Evolutionary conservation across 2,113 vertebrate genomes (phyloP), one percentile per base, ranked within the genome.

Genomic region (Casuarius casuarius): DNA sequence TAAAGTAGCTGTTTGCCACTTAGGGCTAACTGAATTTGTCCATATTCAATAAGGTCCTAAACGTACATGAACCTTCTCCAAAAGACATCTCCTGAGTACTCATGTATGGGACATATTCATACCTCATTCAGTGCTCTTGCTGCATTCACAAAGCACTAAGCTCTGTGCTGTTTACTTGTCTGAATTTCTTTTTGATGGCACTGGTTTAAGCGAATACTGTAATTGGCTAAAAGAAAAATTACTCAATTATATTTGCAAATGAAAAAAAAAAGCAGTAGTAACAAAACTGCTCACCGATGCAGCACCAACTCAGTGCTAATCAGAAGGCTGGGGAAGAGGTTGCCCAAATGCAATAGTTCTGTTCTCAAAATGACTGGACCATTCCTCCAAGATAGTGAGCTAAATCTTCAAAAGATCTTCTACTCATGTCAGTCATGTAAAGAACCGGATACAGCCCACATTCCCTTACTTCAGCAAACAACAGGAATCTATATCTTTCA

Each of bases 391-490:
- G 54, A 65, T 0, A 86, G 11, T 52, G 76, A 96, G 67, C 44
- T 82, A 89, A 96, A 93, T 90, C 59, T 97, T 96, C 94, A 91
- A 97, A 97, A 79, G 26, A 89, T 4, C 33, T n/a, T 54, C 88
- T 68, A 75, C 35, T 73, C 62, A 77, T 91, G 63, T 94, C 77
- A 93, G 83, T 76, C 56, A 1, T 87, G 87, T 94, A 94, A 94
- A 94, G 73, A 91, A 78, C 62, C 66, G 92, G 74, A 87, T 94
- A 79, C 12, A 0, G 35, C 61, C 62, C 89, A 96, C 76, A 85
- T 90, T 93, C 58, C 70, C 73, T 91, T 97, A 94, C 92, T 95
- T 96, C 87, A 96, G 74, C 72, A 95, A 97, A 94, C 92, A 95
- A 87, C 33, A 92, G 33, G 63, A 94, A 95, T 95, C 54, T 89